These are phyloP conservation scores for Bagarius yarrelli DNA, from an alignment of 2,113 vertebrate genomes.

Conservation along the genomic window DNA sequence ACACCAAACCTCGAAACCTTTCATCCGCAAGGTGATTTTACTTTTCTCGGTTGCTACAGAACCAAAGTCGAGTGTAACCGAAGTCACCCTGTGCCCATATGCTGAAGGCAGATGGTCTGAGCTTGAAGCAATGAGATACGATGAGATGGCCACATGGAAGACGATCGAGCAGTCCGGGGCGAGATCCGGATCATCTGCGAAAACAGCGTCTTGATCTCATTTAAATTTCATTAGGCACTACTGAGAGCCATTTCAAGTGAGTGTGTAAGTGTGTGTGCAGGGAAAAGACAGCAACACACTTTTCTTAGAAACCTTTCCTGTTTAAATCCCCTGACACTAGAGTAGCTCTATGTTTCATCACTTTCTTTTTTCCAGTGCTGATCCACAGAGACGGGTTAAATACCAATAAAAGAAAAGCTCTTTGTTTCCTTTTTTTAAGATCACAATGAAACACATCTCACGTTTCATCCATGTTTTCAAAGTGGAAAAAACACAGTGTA, in stretches of 20 bases:
- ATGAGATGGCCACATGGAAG: constrained; percentile 32
- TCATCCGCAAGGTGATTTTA: neutral
- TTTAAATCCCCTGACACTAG: constrained; percentile 20
- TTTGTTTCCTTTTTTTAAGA: neutral
- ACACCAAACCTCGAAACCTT: constrained; percentile 18
- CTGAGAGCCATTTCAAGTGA: constrained; percentile 27
- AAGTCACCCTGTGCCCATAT: constrained; percentile 50
- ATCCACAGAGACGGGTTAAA: neutral
- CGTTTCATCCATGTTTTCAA: neutral
- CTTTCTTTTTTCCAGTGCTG: constrained; percentile 31
- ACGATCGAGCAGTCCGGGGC: constrained; percentile 33
- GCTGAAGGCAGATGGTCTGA: constrained; percentile 51
- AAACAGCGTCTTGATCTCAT: constrained; percentile 46
- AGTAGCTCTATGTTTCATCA: constrained; percentile 9
- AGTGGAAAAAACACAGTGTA: neutral
- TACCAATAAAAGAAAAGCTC: neutral
- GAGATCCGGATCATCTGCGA: constrained; percentile 33
- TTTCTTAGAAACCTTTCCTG: constrained; percentile 27
- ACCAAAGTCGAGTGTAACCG: constrained; percentile 35
- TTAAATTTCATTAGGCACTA: constrained; percentile 45
- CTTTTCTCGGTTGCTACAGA: neutral
- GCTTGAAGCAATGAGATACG: constrained; percentile 10
- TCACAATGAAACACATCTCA: neutral
- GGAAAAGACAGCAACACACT: constrained; percentile 27
- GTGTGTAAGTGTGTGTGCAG: too few relatives aligned